Base-by-base conservation (phyloP, 2,888 invertebrate species). In the Eristalis arbustorum region DNA sequence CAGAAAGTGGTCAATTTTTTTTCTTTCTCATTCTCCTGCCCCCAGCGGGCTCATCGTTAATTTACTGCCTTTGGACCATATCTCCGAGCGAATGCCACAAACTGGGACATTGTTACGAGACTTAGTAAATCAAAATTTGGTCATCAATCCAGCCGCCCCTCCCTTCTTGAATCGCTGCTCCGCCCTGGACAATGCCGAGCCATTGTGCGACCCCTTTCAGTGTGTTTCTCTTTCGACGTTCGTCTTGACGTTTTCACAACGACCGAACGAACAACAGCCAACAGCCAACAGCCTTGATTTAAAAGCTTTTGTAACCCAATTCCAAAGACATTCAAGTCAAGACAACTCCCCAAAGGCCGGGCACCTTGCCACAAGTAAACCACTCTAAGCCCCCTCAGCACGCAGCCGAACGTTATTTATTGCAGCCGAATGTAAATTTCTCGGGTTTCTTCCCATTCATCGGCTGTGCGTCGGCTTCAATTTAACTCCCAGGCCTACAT, bases 231-330 rank as follows among this genome's bases (percentile, higher is more conserved):
- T 49, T 1, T 25, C 25, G 25, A 18, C 49, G 0, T 31, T 5
- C 6, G 4, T 31, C 49, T 49, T 49, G 49, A 18, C 49, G 49
- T 49, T 49, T 49, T 18, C 49, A 49, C 49, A 49, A 49, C 49
- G 18, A 8, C 49, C 18, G 2, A 42, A n/a, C n/a, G 42, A 42
- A 72, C 57, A 62, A 64, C 42, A 6, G 28, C 31, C 31, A 31
- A n/a, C n/a, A n/a, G n/a, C n/a, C n/a, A 25, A 49, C 40, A 73
- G 67, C 62, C 66, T 79, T 73, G 62, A 62, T 67, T 67, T 56
- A 67, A 79, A 67, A 77, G 67, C 72, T 77, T 73, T 72, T 77
- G 42, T 83, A 68, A 83, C 82, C 77, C 72, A 68, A 63, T 83
- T 77, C 67, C 72, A n/a, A n/a, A 40, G 37, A 57, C 61, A 66